These are phyloP conservation scores for Takifugu bimaculatus DNA, from an alignment of 2,113 vertebrate genomes.

Conservation along the genomic window DNA sequence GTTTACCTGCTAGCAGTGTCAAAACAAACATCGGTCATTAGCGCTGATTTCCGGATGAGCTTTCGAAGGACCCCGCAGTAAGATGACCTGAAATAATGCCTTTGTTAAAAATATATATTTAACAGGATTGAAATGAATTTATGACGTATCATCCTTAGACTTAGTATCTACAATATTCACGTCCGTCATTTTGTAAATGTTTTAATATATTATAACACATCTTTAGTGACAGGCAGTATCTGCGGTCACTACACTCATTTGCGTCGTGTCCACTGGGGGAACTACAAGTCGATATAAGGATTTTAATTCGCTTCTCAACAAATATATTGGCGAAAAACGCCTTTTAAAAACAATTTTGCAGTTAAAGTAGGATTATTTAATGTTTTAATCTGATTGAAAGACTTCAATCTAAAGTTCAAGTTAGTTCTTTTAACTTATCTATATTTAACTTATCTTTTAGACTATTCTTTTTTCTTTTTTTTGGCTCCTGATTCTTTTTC, in stretches of 20 bases:
- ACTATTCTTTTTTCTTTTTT: too few species aligned
- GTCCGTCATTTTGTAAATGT: neutral
- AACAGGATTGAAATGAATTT: too few species aligned
- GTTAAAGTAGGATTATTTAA: too few species aligned
- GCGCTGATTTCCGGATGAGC: constrained; percentile 54
- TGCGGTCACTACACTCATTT: neutral
- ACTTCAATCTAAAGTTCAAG: too few species aligned
- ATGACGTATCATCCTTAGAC: too few species aligned
- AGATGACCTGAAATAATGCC: constrained; percentile 26
- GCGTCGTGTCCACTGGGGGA: neutral
- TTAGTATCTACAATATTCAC: accelerated
- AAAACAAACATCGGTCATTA: constrained; percentile 69
- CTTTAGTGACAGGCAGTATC: constrained; percentile 2
- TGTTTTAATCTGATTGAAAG: too few species aligned
- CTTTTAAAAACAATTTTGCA: too few species aligned
- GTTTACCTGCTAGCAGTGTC: constrained; percentile 63
- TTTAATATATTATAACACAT: neutral
- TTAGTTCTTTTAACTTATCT: too few species aligned
- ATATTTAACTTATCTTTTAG: too few species aligned
- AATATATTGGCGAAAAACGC: neutral
- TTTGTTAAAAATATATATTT: constrained; percentile 29
- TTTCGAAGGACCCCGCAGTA: constrained; percentile 43
- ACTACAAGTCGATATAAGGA: neutral
- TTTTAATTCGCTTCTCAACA: neutral
- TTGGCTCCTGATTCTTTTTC: too few species aligned